Base-by-base conservation (phyloP, 2,797 vertebrate species). In the Rallus crepitans region DNA sequence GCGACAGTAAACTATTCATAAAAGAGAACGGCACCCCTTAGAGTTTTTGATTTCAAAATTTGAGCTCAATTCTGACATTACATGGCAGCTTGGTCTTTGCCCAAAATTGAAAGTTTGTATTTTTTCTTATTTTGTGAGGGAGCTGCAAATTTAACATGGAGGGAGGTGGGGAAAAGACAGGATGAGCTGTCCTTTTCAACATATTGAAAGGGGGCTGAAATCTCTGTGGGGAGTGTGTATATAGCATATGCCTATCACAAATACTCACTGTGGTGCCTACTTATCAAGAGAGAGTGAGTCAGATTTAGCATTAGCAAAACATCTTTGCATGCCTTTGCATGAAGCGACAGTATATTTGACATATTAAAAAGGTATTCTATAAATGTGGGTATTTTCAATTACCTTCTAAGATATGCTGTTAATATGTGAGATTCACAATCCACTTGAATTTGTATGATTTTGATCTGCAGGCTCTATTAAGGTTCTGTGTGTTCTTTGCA, bases 151-250 rank as follows among this genome's bases (percentile, higher is more conserved):
- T 76, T 79, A 64, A 40, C 31, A 7, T 72, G 53, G 56, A 87
- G 37, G 40, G 45, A 86, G 33, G 55, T 72, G 55, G 73, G 27
- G n/a, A 39, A 45, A 91, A 83, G 69, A 81, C 75, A 2, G 23
- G 53, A 70, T 94, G 87, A 93, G 88, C 80, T 96, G 94, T 96
- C 37, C 4, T 82, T 73, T 64, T 68, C 53, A 85, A 59, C 93
- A 93, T 87, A 85, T 94, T 94, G 93, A n/a, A 93, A 87, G 91
- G 86, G 80, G 93, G 91, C 81, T 94, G 94, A 90, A 94, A 68
- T 93, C 59, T 93, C 80, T 39, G 82, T 39, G 79, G 90, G 78
- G 87, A 75, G 20, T 61, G 84, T 81, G 79, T 90, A n/a, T 84
- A 40, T 65, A 91, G 70, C 91, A 91, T 77, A 60, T 89, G 94